Conservation (phyloP, 2,888 invertebrate genomes). For the Craniophora ligustri region DNA sequence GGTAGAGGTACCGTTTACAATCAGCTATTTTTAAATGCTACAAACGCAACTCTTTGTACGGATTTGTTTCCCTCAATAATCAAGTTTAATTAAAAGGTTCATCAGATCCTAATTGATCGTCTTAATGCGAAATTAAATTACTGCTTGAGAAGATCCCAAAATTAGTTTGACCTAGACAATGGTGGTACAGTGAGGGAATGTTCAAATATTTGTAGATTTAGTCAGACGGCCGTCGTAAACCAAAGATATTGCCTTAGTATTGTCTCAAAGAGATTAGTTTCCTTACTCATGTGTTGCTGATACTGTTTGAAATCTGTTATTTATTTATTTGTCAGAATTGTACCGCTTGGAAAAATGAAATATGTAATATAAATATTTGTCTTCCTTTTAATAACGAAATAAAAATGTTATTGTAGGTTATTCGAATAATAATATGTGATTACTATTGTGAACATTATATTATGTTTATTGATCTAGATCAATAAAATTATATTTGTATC, state of each 20-base stretch:
- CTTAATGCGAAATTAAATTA: constrained; percentile 82
- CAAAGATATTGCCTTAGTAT: constrained; percentile 83
- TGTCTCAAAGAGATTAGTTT: constrained; percentile 86
- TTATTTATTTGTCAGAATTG: constrained; percentile 12
- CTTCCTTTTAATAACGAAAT: too few relatives aligned
- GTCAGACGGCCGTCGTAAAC: constrained; percentile 79
- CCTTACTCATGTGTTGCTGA: constrained; percentile 72
- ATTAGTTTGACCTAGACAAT: constrained; percentile 87
- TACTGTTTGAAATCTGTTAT: constrained; percentile 56
- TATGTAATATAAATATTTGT: too few relatives aligned
- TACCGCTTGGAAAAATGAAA: too few relatives aligned
- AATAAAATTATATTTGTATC: constrained; percentile 17
- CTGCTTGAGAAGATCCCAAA: constrained; percentile 73
- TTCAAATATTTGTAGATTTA: constrained; percentile 85
- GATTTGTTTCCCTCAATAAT: constrained; percentile 54
- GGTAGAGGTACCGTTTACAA: too few relatives aligned
- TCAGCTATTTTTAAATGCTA: too few relatives aligned
- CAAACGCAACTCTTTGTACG: constrained; percentile 7
- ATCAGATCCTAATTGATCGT: constrained; percentile 73
- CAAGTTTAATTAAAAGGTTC: constrained; percentile 70
- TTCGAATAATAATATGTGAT: background rate
- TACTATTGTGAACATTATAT: background rate
- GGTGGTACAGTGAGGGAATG: constrained; percentile 69
- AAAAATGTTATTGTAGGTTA: too few relatives aligned
- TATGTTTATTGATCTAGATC: too few relatives aligned